phyloP scores from a whole-genome alignment of 1,140 invertebrate species.

The Papilio aristodemus region DNA sequence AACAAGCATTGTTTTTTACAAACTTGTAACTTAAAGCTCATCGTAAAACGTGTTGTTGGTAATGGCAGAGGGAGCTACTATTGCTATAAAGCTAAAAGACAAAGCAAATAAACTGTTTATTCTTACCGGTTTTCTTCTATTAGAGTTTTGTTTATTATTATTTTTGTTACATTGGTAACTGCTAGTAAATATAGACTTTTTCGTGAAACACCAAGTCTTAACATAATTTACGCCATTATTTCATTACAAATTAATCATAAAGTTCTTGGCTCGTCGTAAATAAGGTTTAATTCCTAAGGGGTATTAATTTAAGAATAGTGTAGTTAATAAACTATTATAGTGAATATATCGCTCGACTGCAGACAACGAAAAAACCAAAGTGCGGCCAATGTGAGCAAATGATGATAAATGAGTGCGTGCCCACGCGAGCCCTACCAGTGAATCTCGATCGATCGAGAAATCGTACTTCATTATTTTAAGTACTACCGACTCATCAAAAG shows the following conservation, averaged over 20 bases:
- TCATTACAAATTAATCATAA: background rate
- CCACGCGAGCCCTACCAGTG: background rate
- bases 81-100: too few relatives aligned
- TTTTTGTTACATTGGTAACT: too few relatives aligned
- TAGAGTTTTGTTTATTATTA: too few relatives aligned
- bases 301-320: constrained; percentile 18
- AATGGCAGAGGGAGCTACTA: too few relatives aligned
- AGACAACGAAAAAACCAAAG: constrained; percentile 46
- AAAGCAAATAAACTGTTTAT: too few relatives aligned
- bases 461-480: background rate
- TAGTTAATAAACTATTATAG: constrained; percentile 41
- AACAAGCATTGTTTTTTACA: too few relatives aligned
- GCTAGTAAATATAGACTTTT: background rate
- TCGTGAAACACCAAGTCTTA: background rate
- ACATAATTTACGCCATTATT: background rate
- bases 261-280: constrained; percentile 13
- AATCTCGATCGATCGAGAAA: constrained; percentile 8
- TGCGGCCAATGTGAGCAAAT: constrained; percentile 46
- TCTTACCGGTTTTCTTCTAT: too few relatives aligned
- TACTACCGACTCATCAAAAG: too few relatives aligned
- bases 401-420: constrained; percentile 49
- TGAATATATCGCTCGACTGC: constrained; percentile 43
- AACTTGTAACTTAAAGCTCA: too few relatives aligned
- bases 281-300: constrained; percentile 4
- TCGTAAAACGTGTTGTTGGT: too few relatives aligned